Evolutionary conservation across 2,888 invertebrate genomes (phyloP), one percentile per base, ranked within the genome.

Genomic region (Mantis religiosa): DNA sequence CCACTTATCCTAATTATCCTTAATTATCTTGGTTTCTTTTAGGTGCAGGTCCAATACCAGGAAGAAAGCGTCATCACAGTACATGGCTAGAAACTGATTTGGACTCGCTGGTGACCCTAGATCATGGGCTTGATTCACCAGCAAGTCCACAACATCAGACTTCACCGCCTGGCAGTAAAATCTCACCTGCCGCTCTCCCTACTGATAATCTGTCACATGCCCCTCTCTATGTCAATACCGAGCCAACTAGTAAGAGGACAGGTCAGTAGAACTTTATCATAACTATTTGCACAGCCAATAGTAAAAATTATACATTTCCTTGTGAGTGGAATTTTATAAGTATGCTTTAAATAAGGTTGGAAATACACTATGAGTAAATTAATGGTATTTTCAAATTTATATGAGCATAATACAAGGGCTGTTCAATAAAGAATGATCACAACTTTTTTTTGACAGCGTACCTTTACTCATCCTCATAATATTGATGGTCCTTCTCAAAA

Each of bases 31-130:
- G 25, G 1, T 54, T 84, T 87, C 84, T 84, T 28, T 87, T 83
- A 90, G 91, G 91, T 71, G 91, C 91, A 86, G 91, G 91, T 28
- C 91, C 92, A 14, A 91, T 92, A 14, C 91, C 91, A 25, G 91
- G 91, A 25, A 90, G 91, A 82, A 95, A 95, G 91, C 94, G 95
- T 88, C 94, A 95, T 28, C 95, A 95, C 85, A 96, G 96, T 3
- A 95, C 96, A 0, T 98, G 98, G 97, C 95, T 97, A 89, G 98
- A 98, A 93, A 98, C 98, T 0, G 98, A 98, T 93, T 93, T 98
- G 47, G 98, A 98, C 92, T 96, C 97, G 0, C 96, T 97, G 92
- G 95, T 95, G 89, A 96, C 96, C 0, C 94, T 96, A 88, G 97
- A 98, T 92, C 96, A 96, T 91, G 96, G 95, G 4, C 93, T 95